Percentiles rank a stretch among this genome's conserved stretches.
Conservation (phyloP, 2,888 invertebrate species). For the Drosophila barbarae region DNA sequence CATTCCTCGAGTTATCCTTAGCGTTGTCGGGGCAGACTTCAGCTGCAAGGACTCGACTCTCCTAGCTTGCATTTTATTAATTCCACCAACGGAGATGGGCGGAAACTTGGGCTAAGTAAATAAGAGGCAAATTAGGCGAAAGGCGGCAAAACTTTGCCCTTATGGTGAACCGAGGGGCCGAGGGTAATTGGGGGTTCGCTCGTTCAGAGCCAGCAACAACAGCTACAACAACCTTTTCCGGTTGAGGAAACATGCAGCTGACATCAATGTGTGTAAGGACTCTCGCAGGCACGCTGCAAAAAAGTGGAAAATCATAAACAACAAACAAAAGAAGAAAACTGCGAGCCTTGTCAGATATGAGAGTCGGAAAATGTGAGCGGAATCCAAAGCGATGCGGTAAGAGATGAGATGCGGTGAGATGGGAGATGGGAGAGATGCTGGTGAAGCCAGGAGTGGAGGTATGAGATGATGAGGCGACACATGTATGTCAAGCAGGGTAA, state of each 20-base stretch:
- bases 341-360: conserved; percentile 34
- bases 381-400: conserved; percentile 27
- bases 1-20: conserved; percentile 23
- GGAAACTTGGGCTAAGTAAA: conserved; percentile 43
- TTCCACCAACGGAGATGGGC: conserved; percentile 26
- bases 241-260: conserved; percentile 58
- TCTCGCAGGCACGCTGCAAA: conserved; percentile 12
- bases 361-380: conserved; percentile 36
- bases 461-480: conserved; percentile 15
- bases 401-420: conserved; percentile 3
- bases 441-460: background rate
- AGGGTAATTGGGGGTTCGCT: conserved; percentile 27
- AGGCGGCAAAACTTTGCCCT: conserved; percentile 32
- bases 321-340: conserved; percentile 27
- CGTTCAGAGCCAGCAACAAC: conserved; percentile 14
- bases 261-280: conserved; percentile 54
- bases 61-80: conserved; percentile 39
- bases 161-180: background rate
- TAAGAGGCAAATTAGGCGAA: conserved; percentile 53
- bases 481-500: conserved; percentile 4
- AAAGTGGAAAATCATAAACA: conserved; percentile 33
- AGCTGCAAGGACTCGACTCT: conserved; percentile 10
- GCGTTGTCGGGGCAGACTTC: background rate
- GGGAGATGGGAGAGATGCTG: background rate
- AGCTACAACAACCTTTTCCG: conserved; percentile 36